Evolutionary conservation across 2,888 invertebrate genomes (phyloP).

Genomic region (Agrotis segetum): DNA sequence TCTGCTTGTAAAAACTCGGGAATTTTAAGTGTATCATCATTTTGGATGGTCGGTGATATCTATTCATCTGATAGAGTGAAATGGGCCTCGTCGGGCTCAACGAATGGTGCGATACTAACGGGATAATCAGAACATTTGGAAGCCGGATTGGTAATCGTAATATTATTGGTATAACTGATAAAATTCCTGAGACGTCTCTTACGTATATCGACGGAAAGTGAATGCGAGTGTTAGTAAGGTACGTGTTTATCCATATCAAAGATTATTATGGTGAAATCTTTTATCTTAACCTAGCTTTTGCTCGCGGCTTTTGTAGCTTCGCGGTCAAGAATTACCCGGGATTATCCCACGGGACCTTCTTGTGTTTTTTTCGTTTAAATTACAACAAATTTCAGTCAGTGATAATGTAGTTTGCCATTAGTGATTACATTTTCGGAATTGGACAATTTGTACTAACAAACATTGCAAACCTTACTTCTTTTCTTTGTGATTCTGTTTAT

Average conservation of each 20-base stretch:
- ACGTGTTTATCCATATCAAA: slow-evolving; percentile 20
- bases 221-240: slow-evolving; percentile 30
- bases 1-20: slow-evolving; percentile 33
- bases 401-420: no score
- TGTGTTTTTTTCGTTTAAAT: no score
- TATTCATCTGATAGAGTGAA: slow-evolving; percentile 34
- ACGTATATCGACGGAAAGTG: slow-evolving; percentile 32
- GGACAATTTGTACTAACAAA: no score
- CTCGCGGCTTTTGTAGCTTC: background rate
- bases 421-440: no score
- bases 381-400: no score
- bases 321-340: no score
- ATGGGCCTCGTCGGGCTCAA: slow-evolving; percentile 24
- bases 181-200: slow-evolving; percentile 38
- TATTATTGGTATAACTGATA: slow-evolving; percentile 50
- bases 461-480: no score
- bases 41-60: slow-evolving; percentile 34
- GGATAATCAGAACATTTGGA: slow-evolving; percentile 51
- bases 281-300: slow-evolving; percentile 6
- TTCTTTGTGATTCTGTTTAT: no score
- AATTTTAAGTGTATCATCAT: slow-evolving; percentile 54
- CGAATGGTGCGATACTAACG: slow-evolving; percentile 34
- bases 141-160: slow-evolving; percentile 55
- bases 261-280: slow-evolving; percentile 7
- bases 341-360: no score